Conservation (phyloP, 2,888 invertebrate genomes). For the Leptopilina myrica region DNA sequence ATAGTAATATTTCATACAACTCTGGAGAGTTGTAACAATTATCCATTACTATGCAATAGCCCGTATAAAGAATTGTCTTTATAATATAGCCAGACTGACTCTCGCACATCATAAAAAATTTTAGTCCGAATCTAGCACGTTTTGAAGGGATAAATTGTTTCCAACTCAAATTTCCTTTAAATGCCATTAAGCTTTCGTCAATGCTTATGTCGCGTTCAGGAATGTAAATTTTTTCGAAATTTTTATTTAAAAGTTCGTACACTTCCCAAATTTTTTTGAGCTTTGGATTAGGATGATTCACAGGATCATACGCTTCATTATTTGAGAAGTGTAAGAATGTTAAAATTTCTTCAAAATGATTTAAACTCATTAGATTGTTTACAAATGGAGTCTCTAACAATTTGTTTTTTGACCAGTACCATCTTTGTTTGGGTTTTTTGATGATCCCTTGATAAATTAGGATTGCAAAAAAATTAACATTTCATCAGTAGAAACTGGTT, state of each 20-base stretch:
- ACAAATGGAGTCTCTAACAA: slow-evolving; percentile 19
- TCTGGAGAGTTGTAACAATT: slow-evolving; percentile 20
- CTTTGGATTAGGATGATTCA: slow-evolving; percentile 14
- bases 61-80: slow-evolving; percentile 23
- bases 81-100: slow-evolving; percentile 15
- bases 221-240: slow-evolving; percentile 33
- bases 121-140: slow-evolving; percentile 37
- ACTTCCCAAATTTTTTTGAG: slow-evolving; percentile 3
- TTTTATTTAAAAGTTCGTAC: slow-evolving; percentile 10
- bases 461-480: slow-evolving; percentile 1
- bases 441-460: slow-evolving; percentile 2
- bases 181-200: slow-evolving; percentile 31
- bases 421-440: not conserved
- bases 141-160: slow-evolving; percentile 39
- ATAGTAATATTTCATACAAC: too few relatives aligned
- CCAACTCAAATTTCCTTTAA: slow-evolving; percentile 11
- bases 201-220: too few relatives aligned
- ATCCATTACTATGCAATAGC: slow-evolving; percentile 13
- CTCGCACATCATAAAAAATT: slow-evolving; percentile 33
- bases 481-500: slow-evolving; percentile 10
- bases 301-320: slow-evolving; percentile 11
- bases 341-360: slow-evolving; percentile 1
- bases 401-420: slow-evolving; percentile 19
- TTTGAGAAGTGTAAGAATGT: slow-evolving; percentile 6
- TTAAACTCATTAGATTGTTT: not conserved